Evolutionary conservation across 1,140 invertebrate species (phyloP).

Genomic region (Berghia stephanieae): DNA sequence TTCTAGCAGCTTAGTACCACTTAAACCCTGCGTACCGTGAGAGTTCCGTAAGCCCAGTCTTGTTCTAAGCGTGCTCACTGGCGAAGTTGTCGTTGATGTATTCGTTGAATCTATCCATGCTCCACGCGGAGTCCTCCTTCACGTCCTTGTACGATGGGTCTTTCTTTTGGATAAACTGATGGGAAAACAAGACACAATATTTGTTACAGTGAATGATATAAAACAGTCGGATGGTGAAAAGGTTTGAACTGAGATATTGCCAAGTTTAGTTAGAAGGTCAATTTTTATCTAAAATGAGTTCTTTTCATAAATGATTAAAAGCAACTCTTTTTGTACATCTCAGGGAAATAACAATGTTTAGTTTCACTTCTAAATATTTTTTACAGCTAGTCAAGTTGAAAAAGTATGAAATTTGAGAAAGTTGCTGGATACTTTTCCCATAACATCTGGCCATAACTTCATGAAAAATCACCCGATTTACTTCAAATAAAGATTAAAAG

Average conservation of each 20-base stretch:
- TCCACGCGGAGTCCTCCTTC: slow-evolving; percentile 67
- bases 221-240: neutral
- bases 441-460: no score
- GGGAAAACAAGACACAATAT: neutral
- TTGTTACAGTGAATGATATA: neutral
- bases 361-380: no score
- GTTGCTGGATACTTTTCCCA: no score
- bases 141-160: slow-evolving; percentile 62
- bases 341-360: no score
- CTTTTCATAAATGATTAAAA: no score
- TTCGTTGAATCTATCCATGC: slow-evolving; percentile 67
- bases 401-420: no score
- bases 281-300: no score
- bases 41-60: slow-evolving; percentile 63
- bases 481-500: no score
- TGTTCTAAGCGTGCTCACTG: slow-evolving; percentile 49
- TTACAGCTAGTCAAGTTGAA: no score
- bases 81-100: slow-evolving; percentile 63
- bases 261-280: neutral
- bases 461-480: no score
- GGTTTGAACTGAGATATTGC: neutral
- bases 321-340: no score
- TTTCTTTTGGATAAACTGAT: slow-evolving; percentile 67
- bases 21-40: slow-evolving; percentile 56
- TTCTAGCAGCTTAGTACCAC: no score